Conservation (phyloP, 1,140 invertebrate genomes). For the Pseudomyrmex pallidus region DNA sequence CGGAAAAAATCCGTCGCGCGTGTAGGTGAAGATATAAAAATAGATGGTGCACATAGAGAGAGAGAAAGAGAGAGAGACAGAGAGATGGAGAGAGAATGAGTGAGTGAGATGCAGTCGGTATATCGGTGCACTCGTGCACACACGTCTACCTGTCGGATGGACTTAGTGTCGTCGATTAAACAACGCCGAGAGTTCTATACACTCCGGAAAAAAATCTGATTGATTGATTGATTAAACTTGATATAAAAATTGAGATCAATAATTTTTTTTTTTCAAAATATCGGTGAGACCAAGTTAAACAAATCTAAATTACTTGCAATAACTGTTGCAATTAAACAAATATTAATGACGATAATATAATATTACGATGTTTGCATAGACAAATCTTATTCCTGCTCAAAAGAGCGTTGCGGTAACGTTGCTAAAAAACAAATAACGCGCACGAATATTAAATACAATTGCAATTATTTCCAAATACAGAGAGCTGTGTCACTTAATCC, state of each 20-base stretch:
- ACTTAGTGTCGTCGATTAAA: constrained; percentile 25
- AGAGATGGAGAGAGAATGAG: too few species aligned
- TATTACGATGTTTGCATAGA: too few species aligned
- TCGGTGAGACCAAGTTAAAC: not conserved
- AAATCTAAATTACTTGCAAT: not conserved
- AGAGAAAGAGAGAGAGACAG: not conserved
- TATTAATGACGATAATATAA: not conserved
- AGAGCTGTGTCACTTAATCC: not conserved
- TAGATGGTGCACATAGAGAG: constrained; percentile 12
- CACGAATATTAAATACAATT: not conserved
- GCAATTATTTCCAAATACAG: not conserved
- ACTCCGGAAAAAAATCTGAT: not conserved
- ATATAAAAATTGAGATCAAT: not conserved
- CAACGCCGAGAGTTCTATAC: not conserved
- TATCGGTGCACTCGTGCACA: constrained; percentile 18
- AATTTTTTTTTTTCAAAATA: not conserved
- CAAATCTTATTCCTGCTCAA: too few species aligned
- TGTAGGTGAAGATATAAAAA: constrained; percentile 48
- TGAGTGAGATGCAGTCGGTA: not conserved
- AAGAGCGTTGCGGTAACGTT: too few species aligned
- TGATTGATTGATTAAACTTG: not conserved
- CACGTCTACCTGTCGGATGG: not conserved
- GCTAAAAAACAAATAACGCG: too few species aligned
- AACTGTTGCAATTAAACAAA: not conserved
- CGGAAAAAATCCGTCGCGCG: constrained; percentile 35